Percentiles rank a stretch among this genome's conserved stretches.
Conservation (phyloP, 2,797 vertebrate genomes). For the Pelochelys cantorii region DNA sequence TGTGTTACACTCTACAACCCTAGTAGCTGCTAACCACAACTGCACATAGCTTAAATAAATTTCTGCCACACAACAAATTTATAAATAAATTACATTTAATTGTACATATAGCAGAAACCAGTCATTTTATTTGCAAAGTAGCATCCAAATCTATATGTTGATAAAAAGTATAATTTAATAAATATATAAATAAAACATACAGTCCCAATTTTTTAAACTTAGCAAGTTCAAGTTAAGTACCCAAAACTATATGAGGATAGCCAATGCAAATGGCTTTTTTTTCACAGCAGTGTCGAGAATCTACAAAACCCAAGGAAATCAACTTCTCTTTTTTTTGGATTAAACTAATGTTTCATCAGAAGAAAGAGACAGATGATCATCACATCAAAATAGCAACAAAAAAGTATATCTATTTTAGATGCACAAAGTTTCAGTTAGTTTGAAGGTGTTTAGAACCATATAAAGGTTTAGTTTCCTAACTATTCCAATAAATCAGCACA, state of each 20-base stretch:
- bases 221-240: accelerated
- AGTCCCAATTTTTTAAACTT: not conserved
- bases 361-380: not conserved
- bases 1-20: not conserved
- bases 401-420: not conserved
- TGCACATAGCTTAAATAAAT: not conserved
- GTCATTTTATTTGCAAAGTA: not conserved
- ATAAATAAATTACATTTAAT: not conserved
- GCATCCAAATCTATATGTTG: not conserved
- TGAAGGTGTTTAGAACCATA: not conserved
- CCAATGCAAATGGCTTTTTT: not conserved
- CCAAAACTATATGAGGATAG: not conserved
- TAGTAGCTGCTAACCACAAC: not conserved
- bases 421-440: not conserved
- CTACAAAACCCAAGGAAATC: not conserved
- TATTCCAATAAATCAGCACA: not conserved
- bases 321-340: not conserved
- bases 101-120: not conserved
- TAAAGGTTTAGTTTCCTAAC: not conserved
- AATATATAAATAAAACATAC: not conserved
- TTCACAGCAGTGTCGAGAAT: not conserved
- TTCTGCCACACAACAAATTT: accelerated
- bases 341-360: not conserved
- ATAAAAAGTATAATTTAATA: not conserved
- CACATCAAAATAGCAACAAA: not conserved